These are phyloP conservation scores for Turritopsis rubra DNA, from an alignment of 30 jellyfish, hydroid and myxozoan genomes.

Conservation along the genomic window DNA sequence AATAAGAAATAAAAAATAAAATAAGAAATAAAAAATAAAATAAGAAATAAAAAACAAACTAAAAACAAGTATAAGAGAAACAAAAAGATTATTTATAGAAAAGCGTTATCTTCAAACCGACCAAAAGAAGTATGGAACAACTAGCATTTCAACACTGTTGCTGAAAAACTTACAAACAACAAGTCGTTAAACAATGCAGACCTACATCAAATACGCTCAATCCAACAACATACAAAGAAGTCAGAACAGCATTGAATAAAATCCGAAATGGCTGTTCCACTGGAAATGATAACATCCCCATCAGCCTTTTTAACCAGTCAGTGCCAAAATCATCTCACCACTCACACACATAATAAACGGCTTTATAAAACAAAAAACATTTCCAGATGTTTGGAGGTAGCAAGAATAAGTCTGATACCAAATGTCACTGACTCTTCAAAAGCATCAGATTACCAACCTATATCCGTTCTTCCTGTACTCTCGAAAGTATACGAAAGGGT, in stretches of 20 bases:
- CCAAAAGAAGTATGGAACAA: constrained; percentile 2
- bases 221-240: neutral
- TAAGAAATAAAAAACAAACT: too few species aligned
- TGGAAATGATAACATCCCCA: constrained; percentile 5
- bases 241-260: neutral
- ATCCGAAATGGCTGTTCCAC: neutral
- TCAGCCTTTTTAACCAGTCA: neutral
- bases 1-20: neutral
- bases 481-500: constrained; percentile 29
- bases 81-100: neutral
- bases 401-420: constrained; percentile 13
- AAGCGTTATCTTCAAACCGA: neutral
- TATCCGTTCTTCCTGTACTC: constrained; percentile 8
- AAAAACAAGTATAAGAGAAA: neutral
- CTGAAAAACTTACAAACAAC: neutral
- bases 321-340: neutral
- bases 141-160: neutral
- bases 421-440: neutral
- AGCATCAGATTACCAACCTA: constrained; percentile 11
- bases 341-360: constrained; percentile 1
- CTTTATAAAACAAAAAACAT: neutral
- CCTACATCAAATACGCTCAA: neutral
- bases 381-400: constrained; percentile 8
- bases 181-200: neutral
- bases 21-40: too few species aligned